Evolutionary conservation across 2,797 vertebrate genomes (phyloP).

Genomic region (Okamejei kenojei): DNA sequence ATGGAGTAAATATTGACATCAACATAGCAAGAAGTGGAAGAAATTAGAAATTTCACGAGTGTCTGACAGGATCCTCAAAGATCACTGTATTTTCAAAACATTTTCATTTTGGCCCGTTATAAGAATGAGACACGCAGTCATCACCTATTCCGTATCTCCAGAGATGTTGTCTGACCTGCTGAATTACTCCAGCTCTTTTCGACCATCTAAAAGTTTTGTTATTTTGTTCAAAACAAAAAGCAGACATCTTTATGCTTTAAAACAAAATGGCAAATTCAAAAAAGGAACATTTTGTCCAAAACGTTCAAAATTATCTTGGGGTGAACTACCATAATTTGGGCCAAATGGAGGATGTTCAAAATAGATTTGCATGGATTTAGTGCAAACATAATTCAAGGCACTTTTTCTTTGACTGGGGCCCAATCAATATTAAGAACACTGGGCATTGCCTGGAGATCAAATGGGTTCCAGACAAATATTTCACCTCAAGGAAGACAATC

Average conservation of each 20-base stretch:
- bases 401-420: background rate
- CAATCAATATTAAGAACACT: background rate
- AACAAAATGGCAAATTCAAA: background rate
- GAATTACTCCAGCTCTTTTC: too few relatives aligned
- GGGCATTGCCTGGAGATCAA: background rate
- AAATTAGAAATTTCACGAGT: too few relatives aligned
- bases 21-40: too few relatives aligned
- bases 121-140: background rate
- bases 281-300: background rate
- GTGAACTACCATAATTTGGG: background rate
- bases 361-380: background rate
- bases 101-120: background rate
- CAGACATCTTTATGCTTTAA: background rate
- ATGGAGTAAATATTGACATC: too few relatives aligned
- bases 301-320: background rate
- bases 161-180: too few relatives aligned
- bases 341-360: background rate
- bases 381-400: background rate
- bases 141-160: too few relatives aligned
- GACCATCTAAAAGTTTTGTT: background rate
- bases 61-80: too few relatives aligned
- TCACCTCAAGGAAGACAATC: background rate
- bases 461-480: background rate
- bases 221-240: background rate
- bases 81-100: too few relatives aligned